Evolutionary conservation across 2,797 vertebrate genomes (phyloP), one percentile per base, ranked within the genome.

Genomic region (Crenuchus spilurus): DNA sequence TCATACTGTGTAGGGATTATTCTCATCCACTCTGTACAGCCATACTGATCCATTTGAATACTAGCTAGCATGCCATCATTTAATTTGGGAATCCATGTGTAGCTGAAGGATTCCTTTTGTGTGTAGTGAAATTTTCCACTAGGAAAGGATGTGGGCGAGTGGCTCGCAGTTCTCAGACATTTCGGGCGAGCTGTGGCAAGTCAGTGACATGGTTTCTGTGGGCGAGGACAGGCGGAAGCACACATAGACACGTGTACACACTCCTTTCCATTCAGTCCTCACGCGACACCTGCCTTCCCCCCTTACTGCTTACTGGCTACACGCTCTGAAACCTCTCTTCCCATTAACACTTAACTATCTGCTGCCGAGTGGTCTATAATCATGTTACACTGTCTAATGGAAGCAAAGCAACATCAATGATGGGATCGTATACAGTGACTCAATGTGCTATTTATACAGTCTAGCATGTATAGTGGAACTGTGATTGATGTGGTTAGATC

Each of bases 121-220:
- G n/a, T 58, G 18, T n/a, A 35, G 42, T 16, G 18, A 14, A 33
- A 51, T 46, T 65, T 77, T 78, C 72, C 72, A 70, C 5, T 26
- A 13, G 54, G 22, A 71, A 22, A 62, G 49, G 58, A 55, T 41
- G 77, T 79, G 68, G 75, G 74, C 41, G 52, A 66, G 4, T 69
- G 58, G 61, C 33, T 33, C 20, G 54, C 51, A 62, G 30, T n/a
- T 54, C 46, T 79, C 66, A 48, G 70, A 35, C 39, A 49, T 75
- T 70, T 55, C 14, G 49, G 70, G 57, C 79, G 48, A 61, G 83
- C 72, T 10, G 11, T 18, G 64, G 44, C 84, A 82, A 71, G 82
- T 74, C 42, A 14, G 35, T 67, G 46, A 31, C 33, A 31, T 41
- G 30, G 70, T 30, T 74, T 42, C 70, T 64, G 73, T 76, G 73